phyloP scores from a whole-genome alignment of 2,797 vertebrate genomes.

The Fringilla coelebs region DNA sequence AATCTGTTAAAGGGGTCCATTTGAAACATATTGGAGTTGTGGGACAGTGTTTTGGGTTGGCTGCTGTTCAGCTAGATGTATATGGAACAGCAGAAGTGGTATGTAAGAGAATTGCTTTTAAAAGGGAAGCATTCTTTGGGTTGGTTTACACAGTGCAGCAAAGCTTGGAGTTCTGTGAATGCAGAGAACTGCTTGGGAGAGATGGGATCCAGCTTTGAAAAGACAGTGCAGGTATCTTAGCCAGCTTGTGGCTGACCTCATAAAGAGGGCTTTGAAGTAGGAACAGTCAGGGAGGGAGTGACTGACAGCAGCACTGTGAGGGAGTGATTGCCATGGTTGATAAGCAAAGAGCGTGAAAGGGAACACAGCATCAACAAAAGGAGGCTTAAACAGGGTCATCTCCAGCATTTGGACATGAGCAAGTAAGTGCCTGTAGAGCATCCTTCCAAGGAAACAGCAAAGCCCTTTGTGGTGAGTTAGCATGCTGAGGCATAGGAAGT shows the following conservation, averaged over 20 bases:
- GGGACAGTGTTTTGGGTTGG: neutral
- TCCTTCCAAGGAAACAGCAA: neutral
- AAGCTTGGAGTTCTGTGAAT: neutral
- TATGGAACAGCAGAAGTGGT: neutral
- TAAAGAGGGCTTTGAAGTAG: neutral
- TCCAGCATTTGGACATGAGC: neutral
- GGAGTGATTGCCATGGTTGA: neutral
- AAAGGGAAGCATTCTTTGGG: neutral
- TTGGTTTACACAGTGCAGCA: neutral
- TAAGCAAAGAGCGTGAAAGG: neutral
- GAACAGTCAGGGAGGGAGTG: neutral
- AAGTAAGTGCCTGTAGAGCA: neutral
- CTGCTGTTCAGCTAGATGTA: neutral
- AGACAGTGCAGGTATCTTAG: neutral
- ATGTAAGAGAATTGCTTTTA: neutral
- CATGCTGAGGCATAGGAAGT: neutral
- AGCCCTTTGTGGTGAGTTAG: neutral
- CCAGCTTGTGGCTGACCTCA: neutral
- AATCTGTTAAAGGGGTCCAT: neutral
- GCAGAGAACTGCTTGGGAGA: neutral
- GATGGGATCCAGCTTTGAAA: neutral
- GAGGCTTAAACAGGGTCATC: neutral
- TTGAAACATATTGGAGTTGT: neutral
- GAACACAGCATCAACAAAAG: neutral
- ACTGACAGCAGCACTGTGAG: neutral